Base-by-base conservation (phyloP, 2,113 vertebrate genomes). In the Sander vitreus region DNA sequence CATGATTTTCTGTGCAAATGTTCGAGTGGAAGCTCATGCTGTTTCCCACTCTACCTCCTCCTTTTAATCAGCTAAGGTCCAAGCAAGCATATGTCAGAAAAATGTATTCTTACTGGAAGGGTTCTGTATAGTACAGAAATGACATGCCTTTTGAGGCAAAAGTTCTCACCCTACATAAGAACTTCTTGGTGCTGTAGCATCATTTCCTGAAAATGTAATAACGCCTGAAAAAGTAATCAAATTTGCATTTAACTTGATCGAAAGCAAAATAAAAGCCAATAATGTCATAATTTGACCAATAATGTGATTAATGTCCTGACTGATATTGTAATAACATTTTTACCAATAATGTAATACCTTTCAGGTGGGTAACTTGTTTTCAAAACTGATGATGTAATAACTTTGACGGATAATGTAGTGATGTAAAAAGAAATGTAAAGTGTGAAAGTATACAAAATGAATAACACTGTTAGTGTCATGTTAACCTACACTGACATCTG, bases 1-100 rank as follows among this genome's bases (percentile, higher is more conserved):
- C 18, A 51, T 66, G 83, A 80, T 83, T 71, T 86, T 85, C 66
- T 78, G 69, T 53, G 57, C 57, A 71, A 79, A 80, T 69, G 53
- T 77, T 66, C 1, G 6, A 50, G 33, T 63, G 30, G 64, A 71
- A 60, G 50, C 68, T 78, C 73, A 18, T 71, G 57, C 51, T 54
- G 50, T 48, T 76, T 62, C 64, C 18, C 27, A 78, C 65, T 55
- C 45, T 66, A 21, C 63, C 74, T 76, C 55, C 33, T 79, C 78
- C 69, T 74, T 70, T 69, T 76, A 87, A 80, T 80, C 67, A 74
- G 57, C 39, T 45, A 45, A 23, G 59, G 43, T 39, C 27, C 12
- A 50, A 36, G 19, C 39, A 76, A 36, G 47, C 66, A 63, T n/a
- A 76, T 63, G 72, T 59, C 36, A 36, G n/a, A 68, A 43, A 72